phyloP scores from a whole-genome alignment of 2,113 vertebrate species.

The Nansenia antarctica region DNA sequence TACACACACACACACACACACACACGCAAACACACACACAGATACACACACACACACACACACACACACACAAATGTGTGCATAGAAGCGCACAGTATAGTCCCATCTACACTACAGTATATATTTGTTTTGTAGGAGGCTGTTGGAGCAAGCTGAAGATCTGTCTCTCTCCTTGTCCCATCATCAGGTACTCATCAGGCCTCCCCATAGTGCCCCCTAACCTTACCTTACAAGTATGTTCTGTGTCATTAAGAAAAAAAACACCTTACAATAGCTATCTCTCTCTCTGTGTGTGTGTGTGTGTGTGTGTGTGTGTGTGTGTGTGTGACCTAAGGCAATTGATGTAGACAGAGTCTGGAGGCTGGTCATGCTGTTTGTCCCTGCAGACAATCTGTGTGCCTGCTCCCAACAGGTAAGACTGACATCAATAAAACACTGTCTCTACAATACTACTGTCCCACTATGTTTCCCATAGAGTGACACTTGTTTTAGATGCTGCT shows the following conservation, averaged over 20 bases:
- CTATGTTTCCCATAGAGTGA: background rate
- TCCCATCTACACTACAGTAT: background rate
- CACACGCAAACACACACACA: too few relatives aligned
- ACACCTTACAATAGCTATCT: background rate
- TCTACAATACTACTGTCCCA: background rate
- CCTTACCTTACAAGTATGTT: background rate
- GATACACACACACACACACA: too few relatives aligned
- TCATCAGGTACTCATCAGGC: constrained; percentile 53
- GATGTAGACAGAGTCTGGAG: constrained; percentile 55
- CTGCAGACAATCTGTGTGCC: constrained; percentile 51
- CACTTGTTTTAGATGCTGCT: background rate
- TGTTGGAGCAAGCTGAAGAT: constrained; percentile 53
- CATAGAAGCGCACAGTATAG: background rate
- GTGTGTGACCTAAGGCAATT: constrained; percentile 37
- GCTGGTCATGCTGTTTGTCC: constrained; percentile 66
- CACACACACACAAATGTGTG: too few relatives aligned
- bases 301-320: constrained; percentile 3
- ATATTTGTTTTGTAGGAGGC: constrained; percentile 55
- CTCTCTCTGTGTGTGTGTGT: background rate
- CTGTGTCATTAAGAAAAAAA: background rate
- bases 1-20: too few relatives aligned
- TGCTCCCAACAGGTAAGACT: constrained; percentile 64
- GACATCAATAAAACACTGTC: too few relatives aligned
- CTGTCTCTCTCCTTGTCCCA: constrained; percentile 41
- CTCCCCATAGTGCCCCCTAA: background rate